phyloP scores from a whole-genome alignment of 2,113 vertebrate species.

The Coreoperca whiteheadi region DNA sequence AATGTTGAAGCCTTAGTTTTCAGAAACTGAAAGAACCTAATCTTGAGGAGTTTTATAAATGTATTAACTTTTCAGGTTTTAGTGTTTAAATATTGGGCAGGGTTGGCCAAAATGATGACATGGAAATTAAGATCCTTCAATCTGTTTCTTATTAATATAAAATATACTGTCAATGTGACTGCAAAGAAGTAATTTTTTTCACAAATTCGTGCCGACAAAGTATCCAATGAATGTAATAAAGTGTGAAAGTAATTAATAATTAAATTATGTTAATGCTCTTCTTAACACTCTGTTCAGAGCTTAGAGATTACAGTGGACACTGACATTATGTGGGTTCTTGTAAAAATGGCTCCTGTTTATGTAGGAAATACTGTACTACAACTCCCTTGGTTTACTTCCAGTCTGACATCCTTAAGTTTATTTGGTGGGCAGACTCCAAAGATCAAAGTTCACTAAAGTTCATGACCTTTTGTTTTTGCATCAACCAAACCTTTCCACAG shows the following conservation, averaged over 20 bases:
- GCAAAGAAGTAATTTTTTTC: too few relatives aligned
- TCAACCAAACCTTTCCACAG: constrained; percentile 8
- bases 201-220: too few relatives aligned
- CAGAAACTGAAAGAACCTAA: too few relatives aligned
- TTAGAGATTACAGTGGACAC: not conserved
- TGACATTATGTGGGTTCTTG: not conserved
- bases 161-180: too few relatives aligned
- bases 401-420: not conserved
- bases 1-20: too few relatives aligned
- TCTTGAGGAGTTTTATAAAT: too few relatives aligned
- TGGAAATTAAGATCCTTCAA: not conserved
- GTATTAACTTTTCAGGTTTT: too few relatives aligned
- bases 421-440: not conserved
- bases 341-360: not conserved
- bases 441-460: constrained; percentile 17
- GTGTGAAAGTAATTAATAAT: too few relatives aligned
- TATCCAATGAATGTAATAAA: too few relatives aligned
- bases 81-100: not conserved
- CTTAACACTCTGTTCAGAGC: not conserved
- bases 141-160: too few relatives aligned
- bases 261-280: too few relatives aligned
- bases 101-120: not conserved
- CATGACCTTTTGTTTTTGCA: constrained; percentile 17
- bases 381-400: not conserved
- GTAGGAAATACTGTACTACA: not conserved